Base-by-base conservation (phyloP, 2,797 vertebrate species). In the Coregonus ussuriensis region DNA sequence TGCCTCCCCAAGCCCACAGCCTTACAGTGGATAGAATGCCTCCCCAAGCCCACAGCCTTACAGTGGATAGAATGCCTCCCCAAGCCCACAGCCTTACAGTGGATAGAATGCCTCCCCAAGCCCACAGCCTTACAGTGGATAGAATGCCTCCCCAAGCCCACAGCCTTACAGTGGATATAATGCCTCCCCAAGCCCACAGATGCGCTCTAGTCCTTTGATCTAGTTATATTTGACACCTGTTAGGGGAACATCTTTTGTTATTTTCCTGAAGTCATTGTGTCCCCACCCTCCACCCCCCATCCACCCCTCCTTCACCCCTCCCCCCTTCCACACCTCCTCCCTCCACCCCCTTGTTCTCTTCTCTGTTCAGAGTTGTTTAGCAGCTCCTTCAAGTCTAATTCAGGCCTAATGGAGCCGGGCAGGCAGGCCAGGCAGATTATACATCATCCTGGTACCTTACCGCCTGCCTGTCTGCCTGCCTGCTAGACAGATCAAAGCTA, bases 201-300 rank as follows among this genome's bases (percentile, higher is more conserved):
- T 33, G 31, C 31, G 31, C 33, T 72, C 41, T 35, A 67, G 21
- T 75, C 52, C 62, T 83, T 79, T 84, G 67, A 82, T 83, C 81
- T 81, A 65, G 72, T 79, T 82, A 37, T 78, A 79, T 77, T 76
- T 82, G 80, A 80, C 75, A 79, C 78, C 82, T 89, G 79, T 84
- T 84, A 74, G 16, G 41, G 41, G 37, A 66, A 75, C 29, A 41
- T 78, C 53, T 72, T 52, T 66, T 81, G 72, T 72, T 77, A 53
- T 74, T 82, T 83, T 82, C 80, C 72, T 73, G 21, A 68, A 79
- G 41, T 79, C 37, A 51, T 77, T 79, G 69, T 75, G 47, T 68
- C 54, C 37, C 56, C 18, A 31, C 25, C 25, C 62, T 51, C 25
- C 37, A 21, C 35, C 5, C 31, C 6, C 47, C 70, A 13, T 25